Base-by-base conservation (phyloP, 1,140 invertebrate species). In the Temnothorax curvispinosus region DNA sequence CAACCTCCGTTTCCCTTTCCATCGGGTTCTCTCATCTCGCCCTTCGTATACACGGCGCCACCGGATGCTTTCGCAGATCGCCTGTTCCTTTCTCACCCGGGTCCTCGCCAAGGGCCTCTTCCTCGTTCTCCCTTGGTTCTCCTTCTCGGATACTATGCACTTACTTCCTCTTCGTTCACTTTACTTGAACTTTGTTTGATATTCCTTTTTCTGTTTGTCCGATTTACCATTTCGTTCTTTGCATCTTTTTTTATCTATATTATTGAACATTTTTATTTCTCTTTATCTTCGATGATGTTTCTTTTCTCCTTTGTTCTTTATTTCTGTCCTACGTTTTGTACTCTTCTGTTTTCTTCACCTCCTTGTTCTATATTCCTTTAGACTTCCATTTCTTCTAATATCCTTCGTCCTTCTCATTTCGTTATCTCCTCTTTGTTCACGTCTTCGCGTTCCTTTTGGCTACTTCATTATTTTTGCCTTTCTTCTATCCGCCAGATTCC, bases 31-130 rank as follows among this genome's bases (percentile, higher is more conserved):
- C 65, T 69, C 64, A 80, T 84, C 64, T 74, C 80, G 72, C 65
- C 60, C 77, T 75, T 82, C 85, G 80, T 85, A 85, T 85, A 85
- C 88, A 85, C 93, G 93, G 94, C 94, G 94, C 94, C 94, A 94
- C 92, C 88, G 90, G 92, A 92, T 90, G 77, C 89, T 88, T 93
- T 90, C 86, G 87, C 89, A 81, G 76, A 89, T 86, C 58, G 50
- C 78, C 72, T 41, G 35, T 88, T 81, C 69, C 87, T 85, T 89
- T 86, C 54, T 87, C 54, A 50, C 44, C 71, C 27, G 32, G 44
- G 62, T 77, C 77, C 47, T 69, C 85, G 72, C 58, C 44, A 15
- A 47, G 62, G 65, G 18, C 56, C 35, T n/a, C 71, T 21, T 50
- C n/a, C 52, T 84, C 32, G 11, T 75, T 75, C 67, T 60, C 13